These are phyloP conservation scores for Echiichthys vipera DNA, from an alignment of 2,797 vertebrate genomes.

Conservation along the genomic window DNA sequence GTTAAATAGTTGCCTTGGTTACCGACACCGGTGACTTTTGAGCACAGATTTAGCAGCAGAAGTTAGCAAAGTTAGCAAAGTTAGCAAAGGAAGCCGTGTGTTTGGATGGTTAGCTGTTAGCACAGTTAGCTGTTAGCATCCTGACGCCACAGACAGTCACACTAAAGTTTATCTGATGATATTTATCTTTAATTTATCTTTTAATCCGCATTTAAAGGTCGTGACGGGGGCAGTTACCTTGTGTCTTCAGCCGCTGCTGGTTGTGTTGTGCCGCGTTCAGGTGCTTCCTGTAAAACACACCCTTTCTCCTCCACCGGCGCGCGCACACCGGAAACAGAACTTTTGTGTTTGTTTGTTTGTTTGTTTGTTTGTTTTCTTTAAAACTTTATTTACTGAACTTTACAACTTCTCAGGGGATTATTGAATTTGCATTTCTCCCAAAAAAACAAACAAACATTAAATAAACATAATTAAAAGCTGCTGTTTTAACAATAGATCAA, in stretches of 20 bases:
- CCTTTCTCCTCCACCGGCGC: background rate
- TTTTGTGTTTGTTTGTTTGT: background rate
- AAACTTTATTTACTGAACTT: too few species aligned
- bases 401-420: too few species aligned
- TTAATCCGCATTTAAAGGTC: slow-evolving; percentile 4
- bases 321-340: slow-evolving; percentile 40
- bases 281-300: slow-evolving; percentile 51
- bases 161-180: background rate
- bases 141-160: background rate
- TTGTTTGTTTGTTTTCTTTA: too few species aligned
- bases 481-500: too few species aligned
- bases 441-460: too few species aligned
- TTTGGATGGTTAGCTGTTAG: slow-evolving; percentile 62
- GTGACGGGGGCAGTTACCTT: slow-evolving; percentile 49
- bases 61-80: slow-evolving; percentile 42
- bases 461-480: too few species aligned
- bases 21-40: slow-evolving; percentile 9
- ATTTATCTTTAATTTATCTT: background rate
- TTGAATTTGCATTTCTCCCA: too few species aligned
- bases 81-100: slow-evolving; percentile 56
- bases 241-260: slow-evolving; percentile 15
- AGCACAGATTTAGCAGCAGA: slow-evolving; percentile 22
- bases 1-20: accelerated
- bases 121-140: background rate
- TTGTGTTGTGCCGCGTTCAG: slow-evolving; percentile 48